Base-by-base conservation (phyloP, 2,797 vertebrate genomes). In the Syndactyla subalaris region DNA sequence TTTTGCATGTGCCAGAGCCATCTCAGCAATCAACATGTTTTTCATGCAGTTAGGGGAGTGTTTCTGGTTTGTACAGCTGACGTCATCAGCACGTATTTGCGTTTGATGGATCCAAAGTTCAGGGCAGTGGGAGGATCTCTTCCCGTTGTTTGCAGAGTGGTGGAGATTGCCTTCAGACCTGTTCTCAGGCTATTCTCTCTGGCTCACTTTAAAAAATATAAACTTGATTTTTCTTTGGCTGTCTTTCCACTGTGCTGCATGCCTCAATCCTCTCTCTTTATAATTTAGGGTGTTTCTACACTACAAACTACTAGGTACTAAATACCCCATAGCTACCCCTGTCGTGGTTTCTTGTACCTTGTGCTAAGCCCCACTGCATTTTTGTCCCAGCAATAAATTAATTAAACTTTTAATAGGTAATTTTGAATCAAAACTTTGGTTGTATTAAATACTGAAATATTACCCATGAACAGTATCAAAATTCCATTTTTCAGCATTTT, bases 1-100 rank as follows among this genome's bases (percentile, higher is more conserved):
- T 54, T 87, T 65, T 72, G 12, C 38, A 26, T 43, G 17, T 1
- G 0, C 14, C 39, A 1, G 38, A 9, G 9, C 26, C 4, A 0
- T 62, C 20, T 29, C 23, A 92, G 59, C 0, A 1, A 49, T 49
- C 0, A 0, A 22, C 0, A 0, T 85, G 71, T 66, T 93, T 85
- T 77, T 81, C 30, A 6, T 51, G 68, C 6, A 8, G 6, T 54
- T n/a, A 45, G 26, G 4, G 19, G 26, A 7, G 5, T 63, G 49
- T 90, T 90, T 84, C 66, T 85, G 19, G 26, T 75, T 88, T 84
- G 16, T 38, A 12, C 20, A 30, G 32, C 45, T 66, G 12, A 82
- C 4, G 12, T 90, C 58, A 85, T 29, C 81, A 43, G 65, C 1
- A 20, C 15, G 1, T 85, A 45, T 85, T 80, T 93, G 51, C 49